Base-by-base conservation (phyloP, 2,113 vertebrate species). In the Hippolais icterina region DNA sequence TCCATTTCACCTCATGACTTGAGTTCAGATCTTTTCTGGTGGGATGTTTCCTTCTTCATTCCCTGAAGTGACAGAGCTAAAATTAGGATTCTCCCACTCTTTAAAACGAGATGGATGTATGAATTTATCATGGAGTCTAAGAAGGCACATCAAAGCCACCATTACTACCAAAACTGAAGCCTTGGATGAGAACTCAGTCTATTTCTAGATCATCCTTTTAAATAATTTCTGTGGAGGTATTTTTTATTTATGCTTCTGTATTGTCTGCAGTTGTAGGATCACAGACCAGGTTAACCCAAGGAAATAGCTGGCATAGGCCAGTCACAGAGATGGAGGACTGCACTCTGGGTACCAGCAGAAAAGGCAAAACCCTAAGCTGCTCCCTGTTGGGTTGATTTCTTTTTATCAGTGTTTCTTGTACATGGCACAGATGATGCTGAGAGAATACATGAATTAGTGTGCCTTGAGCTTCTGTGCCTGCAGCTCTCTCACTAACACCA, bases 21-120 rank as follows among this genome's bases (percentile, higher is more conserved):
- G 53, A 91, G 65, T 79, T 89, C 46, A 95, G 29, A 87, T 93
- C 88, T 93, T 28, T 91, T 91, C 96, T 93, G 90, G 87, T 76
- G 59, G 91, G 24, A 54, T 82, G 66, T 44, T 83, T 94, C 80
- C 71, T 96, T 85, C 50, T 91, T 88, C 50, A 7, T 82, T 91
- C 68, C 57, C 53, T 88, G 69, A 90, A 89, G 70, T 87, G 87
- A 80, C 0, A 5, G 47, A 86, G 23, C 83, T 89, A 95, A 90
- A 88, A 89, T 94, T 68, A 85, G 84, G 27, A 96, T 96, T 95
- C 83, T 72, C 77, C 61, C 44, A 83, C 59, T 95, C 52, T 71
- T 87, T 75, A 83, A 88, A 94, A 90, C 71, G 72, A 88, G 83
- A 72, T 63, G 66, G 33, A 68, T 72, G 29, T 64, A 87, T 93